Percentiles rank a stretch among this genome's conserved stretches.
These are phyloP conservation scores for Eriocheir sinensis DNA, from an alignment of 1,140 invertebrate genomes.

Conservation along the genomic window DNA sequence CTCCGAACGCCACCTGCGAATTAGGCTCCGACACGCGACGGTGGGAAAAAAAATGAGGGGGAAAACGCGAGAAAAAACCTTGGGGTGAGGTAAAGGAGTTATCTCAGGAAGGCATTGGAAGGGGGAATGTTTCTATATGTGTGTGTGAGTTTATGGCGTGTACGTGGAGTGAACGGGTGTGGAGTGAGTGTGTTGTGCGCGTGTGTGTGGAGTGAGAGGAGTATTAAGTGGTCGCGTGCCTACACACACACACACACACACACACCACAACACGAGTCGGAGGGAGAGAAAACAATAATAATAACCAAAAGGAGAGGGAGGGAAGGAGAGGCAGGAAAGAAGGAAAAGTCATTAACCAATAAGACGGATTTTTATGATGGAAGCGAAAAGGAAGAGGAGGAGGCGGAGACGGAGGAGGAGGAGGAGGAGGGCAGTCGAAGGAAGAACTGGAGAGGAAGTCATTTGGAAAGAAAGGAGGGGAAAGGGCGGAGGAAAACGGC, in stretches of 20 bases:
- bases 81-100: neutral
- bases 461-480: neutral
- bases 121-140: neutral
- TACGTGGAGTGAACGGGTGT: neutral
- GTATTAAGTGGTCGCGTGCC: no score
- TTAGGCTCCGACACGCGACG: conserved; percentile 53
- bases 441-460: neutral
- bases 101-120: neutral
- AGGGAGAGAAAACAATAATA: neutral
- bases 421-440: neutral
- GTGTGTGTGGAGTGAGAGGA: neutral
- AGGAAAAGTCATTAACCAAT: neutral
- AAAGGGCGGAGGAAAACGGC: neutral
- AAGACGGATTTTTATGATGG: neutral
- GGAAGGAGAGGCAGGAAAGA: neutral
- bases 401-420: conserved; percentile 30
- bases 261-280: neutral
- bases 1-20: conserved; percentile 71
- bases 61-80: neutral
- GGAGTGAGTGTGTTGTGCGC: neutral
- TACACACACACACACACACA: no score
- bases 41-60: neutral
- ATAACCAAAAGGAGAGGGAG: neutral
- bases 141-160: neutral
- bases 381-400: neutral